Evolutionary conservation across 2,113 vertebrate genomes (phyloP).

Genomic region (Spea multiplicata): DNA sequence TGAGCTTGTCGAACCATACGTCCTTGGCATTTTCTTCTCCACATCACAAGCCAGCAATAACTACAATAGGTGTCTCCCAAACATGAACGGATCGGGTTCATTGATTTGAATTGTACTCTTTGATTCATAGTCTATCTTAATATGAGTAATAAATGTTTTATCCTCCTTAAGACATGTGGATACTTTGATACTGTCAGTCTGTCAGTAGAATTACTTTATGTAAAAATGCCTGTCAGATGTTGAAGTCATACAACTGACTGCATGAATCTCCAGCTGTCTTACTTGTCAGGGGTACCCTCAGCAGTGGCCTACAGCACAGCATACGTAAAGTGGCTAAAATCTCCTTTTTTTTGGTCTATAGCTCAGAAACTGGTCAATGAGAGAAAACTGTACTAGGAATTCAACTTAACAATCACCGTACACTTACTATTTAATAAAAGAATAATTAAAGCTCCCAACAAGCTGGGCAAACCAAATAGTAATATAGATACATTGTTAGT

Average conservation of each 20-base stretch:
- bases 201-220: conserved; percentile 38
- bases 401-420: not conserved
- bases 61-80: not conserved
- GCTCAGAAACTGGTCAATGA: not conserved
- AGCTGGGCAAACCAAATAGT: no score
- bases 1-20: no score
- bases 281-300: conserved; percentile 27
- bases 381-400: not conserved
- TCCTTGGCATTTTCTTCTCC: no score
- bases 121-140: conserved; percentile 11
- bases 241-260: conserved; percentile 33
- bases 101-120: conserved; percentile 22
- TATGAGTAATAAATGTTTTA: conserved; percentile 18
- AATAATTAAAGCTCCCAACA: not conserved
- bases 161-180: conserved; percentile 14
- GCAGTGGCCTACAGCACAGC: conserved; percentile 13
- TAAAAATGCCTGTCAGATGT: conserved; percentile 27
- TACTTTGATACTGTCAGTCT: conserved; percentile 28
- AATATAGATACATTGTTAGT: no score
- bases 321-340: conserved; percentile 12
- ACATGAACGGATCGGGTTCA: not conserved
- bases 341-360: conserved; percentile 10
- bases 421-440: not conserved
- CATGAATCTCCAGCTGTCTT: conserved; percentile 28
- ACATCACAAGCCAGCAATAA: not conserved